These are phyloP conservation scores for Xenopus petersii DNA, from an alignment of 2,797 vertebrate species.

Conservation along the genomic window DNA sequence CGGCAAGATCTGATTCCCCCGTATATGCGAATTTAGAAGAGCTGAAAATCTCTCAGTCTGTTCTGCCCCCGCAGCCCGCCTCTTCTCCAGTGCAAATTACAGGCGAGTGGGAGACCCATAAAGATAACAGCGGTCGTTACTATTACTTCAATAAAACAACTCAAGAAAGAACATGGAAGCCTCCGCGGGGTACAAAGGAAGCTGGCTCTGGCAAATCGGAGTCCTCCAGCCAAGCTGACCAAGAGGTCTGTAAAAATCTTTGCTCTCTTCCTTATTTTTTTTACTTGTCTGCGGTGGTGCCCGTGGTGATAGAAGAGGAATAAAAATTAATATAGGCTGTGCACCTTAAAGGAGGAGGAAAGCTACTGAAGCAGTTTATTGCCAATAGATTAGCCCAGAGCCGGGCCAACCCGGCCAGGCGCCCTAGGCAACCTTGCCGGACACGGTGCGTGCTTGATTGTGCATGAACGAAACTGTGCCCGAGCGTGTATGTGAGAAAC, in stretches of 20 bases:
- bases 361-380: no score
- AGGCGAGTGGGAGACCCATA: slow-evolving; percentile 97
- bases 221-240: slow-evolving; percentile 72
- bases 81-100: slow-evolving; percentile 82
- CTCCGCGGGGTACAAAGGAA: slow-evolving; percentile 84
- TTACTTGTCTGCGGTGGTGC: no score
- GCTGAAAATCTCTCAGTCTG: slow-evolving; percentile 94
- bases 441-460: no score
- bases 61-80: slow-evolving; percentile 81
- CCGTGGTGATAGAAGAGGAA: no score
- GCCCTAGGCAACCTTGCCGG: no score
- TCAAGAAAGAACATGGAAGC: slow-evolving; percentile 94
- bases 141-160: slow-evolving; percentile 90
- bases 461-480: no score
- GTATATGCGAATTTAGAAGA: slow-evolving; percentile 97
- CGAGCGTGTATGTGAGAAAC: no score
- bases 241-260: slow-evolving; percentile 73
- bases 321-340: no score
- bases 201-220: slow-evolving; percentile 76
- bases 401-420: no score
- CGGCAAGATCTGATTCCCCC: slow-evolving; percentile 85
- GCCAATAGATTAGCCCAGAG: no score
- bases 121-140: slow-evolving; percentile 85
- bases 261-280: no score
- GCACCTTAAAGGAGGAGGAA: no score